phyloP scores from a whole-genome alignment of 2,113 vertebrate species.

The Hipposideros armiger region DNA sequence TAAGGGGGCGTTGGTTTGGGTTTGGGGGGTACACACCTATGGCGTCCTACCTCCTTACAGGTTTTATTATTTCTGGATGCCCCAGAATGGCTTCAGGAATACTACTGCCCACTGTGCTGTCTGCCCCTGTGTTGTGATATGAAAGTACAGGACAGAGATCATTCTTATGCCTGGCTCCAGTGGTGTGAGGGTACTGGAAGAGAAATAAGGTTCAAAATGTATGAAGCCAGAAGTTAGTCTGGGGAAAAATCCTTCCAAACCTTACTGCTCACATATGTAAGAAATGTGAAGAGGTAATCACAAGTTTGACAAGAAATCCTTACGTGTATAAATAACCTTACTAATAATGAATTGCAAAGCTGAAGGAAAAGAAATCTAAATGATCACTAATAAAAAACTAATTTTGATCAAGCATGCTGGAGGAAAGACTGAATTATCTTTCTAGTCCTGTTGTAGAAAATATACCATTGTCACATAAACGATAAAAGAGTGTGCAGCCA shows the following conservation, averaged over 20 bases:
- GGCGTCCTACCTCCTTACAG: not conserved
- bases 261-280: not conserved
- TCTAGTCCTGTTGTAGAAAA: not conserved
- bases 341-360: not conserved
- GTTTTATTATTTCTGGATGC: not conserved
- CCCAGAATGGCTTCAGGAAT: not conserved
- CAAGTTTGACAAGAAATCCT: not conserved
- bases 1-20: not conserved
- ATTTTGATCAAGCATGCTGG: not conserved
- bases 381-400: not conserved
- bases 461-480: not conserved
- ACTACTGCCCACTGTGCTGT: not conserved
- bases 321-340: not conserved
- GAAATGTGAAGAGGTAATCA: not conserved
- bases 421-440: not conserved
- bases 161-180: accelerated
- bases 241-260: not conserved
- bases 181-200: not conserved
- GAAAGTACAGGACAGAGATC: not conserved
- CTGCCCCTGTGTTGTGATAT: not conserved
- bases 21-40: not conserved
- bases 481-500: not conserved
- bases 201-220: not conserved
- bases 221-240: not conserved
- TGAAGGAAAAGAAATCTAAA: not conserved